phyloP scores from a whole-genome alignment of 2,888 invertebrate species.

The Dione juno region DNA sequence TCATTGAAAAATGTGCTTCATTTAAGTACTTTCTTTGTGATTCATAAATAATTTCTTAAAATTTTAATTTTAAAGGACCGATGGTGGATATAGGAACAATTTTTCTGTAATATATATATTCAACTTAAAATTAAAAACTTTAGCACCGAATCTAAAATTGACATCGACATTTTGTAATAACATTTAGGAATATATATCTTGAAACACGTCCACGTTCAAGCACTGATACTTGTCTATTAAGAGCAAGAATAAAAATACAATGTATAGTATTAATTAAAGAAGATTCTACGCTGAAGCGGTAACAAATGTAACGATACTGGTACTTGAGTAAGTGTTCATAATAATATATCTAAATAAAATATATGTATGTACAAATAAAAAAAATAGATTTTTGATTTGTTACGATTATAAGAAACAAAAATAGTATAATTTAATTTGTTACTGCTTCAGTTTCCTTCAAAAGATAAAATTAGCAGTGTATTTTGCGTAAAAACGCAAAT shows the following conservation, averaged over 20 bases:
- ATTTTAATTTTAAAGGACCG: background rate
- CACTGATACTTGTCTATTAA: conserved; percentile 21
- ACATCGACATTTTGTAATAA: background rate
- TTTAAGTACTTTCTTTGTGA: background rate
- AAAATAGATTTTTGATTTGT: background rate
- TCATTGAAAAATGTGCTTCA: conserved; percentile 14
- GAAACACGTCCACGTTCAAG: conserved; percentile 3
- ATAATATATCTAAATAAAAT: background rate
- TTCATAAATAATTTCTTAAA: background rate
- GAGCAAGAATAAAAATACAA: background rate
- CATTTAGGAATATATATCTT: background rate
- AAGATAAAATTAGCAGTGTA: conserved; percentile 9
- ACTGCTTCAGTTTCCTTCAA: conserved; percentile 6
- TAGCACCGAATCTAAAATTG: conserved; percentile 26
- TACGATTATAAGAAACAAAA: background rate
- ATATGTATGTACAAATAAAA: background rate
- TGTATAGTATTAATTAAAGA: conserved; percentile 9
- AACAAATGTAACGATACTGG: conserved; percentile 14
- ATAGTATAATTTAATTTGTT: conserved; percentile 7
- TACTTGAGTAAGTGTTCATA: background rate
- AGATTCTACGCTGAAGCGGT: conserved; percentile 18
- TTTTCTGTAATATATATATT: background rate
- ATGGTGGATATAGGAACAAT: background rate
- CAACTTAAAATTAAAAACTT: conserved; percentile 8
- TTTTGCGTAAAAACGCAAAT: conserved; percentile 29